phyloP scores from a whole-genome alignment of 2,113 vertebrate genomes.

The Gopherus flavomarginatus region DNA sequence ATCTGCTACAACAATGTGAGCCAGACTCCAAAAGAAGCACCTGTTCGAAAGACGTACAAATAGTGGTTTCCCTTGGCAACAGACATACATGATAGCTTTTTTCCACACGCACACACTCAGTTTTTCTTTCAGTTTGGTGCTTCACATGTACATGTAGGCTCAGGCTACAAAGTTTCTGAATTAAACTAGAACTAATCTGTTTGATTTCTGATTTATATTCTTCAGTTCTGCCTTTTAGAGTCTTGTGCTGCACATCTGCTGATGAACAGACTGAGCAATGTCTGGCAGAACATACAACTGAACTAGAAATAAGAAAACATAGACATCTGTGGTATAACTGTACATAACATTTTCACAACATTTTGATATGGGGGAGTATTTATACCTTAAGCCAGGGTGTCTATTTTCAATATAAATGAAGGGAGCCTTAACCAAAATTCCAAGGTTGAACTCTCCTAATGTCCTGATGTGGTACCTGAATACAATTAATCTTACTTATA shows the following conservation, averaged over 20 bases:
- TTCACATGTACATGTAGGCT: neutral
- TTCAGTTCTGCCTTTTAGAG: conserved; percentile 27
- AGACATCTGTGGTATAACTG: neutral
- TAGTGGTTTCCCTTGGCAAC: conserved; percentile 43
- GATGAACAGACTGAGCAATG: neutral
- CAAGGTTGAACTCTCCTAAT: neutral
- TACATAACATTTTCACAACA: neutral
- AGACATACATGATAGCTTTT: neutral
- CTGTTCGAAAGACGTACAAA: neutral
- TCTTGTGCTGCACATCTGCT: neutral
- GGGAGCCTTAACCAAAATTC: neutral
- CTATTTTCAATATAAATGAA: neutral
- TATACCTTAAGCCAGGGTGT: neutral
- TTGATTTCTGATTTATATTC: conserved; percentile 2
- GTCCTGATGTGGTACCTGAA: neutral
- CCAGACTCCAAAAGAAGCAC: neutral
- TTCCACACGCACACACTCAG: neutral
- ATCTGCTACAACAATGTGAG: neutral
- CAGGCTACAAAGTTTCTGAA: conserved; percentile 36
- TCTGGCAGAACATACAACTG: neutral
- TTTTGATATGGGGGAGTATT: neutral
- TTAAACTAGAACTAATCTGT: conserved; percentile 4
- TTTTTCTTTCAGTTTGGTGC: neutral
- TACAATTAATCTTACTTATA: neutral
- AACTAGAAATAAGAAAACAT: neutral